Evolutionary conservation across 2,113 vertebrate species (phyloP).

Genomic region (Mobula hypostoma): DNA sequence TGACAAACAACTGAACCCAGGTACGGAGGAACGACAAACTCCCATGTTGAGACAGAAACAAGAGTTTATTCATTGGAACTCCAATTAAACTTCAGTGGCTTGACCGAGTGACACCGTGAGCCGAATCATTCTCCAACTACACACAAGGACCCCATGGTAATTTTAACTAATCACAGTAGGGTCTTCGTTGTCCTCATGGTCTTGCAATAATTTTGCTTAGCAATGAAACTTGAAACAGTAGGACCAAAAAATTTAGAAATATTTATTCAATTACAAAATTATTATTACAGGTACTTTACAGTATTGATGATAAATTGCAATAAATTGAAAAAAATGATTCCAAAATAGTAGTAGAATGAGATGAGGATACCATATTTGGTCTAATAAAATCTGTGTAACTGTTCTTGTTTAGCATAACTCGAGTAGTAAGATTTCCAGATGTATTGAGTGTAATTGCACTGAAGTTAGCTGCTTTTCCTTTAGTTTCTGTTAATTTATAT

Average conservation of each 20-base stretch:
- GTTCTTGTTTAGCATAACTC: neutral
- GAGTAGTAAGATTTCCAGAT: neutral
- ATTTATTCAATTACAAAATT: neutral
- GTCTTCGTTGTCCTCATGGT: neutral
- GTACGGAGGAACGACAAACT: too few relatives aligned
- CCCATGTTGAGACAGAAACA: too few relatives aligned
- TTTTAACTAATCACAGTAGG: too few relatives aligned
- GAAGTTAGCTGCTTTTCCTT: neutral
- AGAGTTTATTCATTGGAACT: too few relatives aligned
- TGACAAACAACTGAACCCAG: too few relatives aligned
- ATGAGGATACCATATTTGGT: neutral
- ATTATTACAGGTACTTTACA: neutral
- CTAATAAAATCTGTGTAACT: neutral
- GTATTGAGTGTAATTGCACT: neutral
- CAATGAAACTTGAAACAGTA: neutral
- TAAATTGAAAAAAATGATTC: neutral
- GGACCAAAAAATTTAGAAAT: neutral
- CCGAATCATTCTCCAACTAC: too few relatives aligned
- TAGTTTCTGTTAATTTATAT: neutral
- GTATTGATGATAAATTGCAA: neutral
- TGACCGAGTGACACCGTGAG: too few relatives aligned
- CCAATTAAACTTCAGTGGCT: too few relatives aligned
- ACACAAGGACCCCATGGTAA: too few relatives aligned
- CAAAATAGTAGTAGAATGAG: neutral
- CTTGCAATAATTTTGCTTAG: neutral